phyloP scores from a whole-genome alignment of 1,140 invertebrate species.

The Heterodera schachtii region DNA sequence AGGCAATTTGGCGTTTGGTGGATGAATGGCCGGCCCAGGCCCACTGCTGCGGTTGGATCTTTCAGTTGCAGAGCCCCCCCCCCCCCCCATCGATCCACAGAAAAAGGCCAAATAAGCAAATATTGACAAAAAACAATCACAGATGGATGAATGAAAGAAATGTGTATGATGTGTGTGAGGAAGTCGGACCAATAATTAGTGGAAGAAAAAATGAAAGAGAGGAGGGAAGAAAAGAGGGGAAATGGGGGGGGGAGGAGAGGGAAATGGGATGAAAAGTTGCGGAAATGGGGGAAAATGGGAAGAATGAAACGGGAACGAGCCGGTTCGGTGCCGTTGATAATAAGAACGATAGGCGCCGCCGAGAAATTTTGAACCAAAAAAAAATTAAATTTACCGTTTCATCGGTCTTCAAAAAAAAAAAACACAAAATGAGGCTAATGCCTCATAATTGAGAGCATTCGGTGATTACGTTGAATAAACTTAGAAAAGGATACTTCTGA shows the following conservation, averaged over 20 bases:
- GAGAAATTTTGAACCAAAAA: no score
- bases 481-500: no score
- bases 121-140: not conserved
- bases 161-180: not conserved
- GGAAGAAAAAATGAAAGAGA: not conserved
- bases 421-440: no score
- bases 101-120: constrained; percentile 12
- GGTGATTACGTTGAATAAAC: no score
- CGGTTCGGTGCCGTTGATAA: no score
- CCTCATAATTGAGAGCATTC: no score
- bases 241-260: not conserved
- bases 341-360: no score
- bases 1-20: not conserved
- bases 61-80: not conserved
- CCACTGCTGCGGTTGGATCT: not conserved
- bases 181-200: not conserved
- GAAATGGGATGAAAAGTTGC: not conserved
- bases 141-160: not conserved
- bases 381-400: no score
- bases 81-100: not conserved
- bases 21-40: not conserved
- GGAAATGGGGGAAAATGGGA: no score
- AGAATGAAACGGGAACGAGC: no score
- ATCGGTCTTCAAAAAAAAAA: no score
- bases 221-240: not conserved